Evolutionary conservation across 92 coral and sea anemone species (phyloP).

Genomic region (Palythoa heliodiscus): DNA sequence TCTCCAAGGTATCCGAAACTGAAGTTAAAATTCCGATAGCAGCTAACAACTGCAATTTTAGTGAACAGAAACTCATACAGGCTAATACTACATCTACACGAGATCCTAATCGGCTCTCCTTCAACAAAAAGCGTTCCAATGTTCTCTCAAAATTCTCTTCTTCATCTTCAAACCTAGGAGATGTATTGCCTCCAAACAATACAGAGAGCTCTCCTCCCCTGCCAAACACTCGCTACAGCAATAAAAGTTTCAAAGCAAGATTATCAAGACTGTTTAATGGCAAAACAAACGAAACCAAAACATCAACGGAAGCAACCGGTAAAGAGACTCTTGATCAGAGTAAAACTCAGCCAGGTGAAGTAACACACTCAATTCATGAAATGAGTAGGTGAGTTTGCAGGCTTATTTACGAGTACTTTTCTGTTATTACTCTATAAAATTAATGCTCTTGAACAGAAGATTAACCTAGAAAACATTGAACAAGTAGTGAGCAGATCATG

Average conservation of each 20-base stretch:
- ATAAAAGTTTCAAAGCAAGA: constrained; percentile 70
- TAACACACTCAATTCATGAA: constrained; percentile 1
- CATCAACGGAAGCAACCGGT: background rate
- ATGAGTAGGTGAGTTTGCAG: constrained; percentile 6
- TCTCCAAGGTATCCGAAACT: constrained; percentile 36
- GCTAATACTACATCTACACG: background rate
- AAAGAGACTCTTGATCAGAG: background rate
- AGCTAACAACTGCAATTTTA: background rate
- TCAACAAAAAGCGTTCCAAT: background rate
- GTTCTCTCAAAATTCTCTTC: background rate
- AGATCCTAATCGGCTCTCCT: background rate
- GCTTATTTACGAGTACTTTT: too few species aligned
- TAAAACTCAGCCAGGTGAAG: background rate
- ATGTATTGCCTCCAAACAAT: background rate
- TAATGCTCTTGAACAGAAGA: background rate
- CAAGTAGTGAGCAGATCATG: too few species aligned
- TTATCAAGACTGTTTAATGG: constrained; percentile 78
- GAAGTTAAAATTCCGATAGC: constrained; percentile 33
- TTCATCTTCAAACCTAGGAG: background rate
- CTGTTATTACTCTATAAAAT: background rate
- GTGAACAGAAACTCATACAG: background rate
- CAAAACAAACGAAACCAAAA: constrained; percentile 36
- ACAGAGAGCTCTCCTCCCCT: constrained; percentile 46
- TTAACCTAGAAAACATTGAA: too few species aligned
- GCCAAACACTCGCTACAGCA: constrained; percentile 74